Conservation (phyloP, 2,888 invertebrate genomes). For the Melikaiella ostensackeni region DNA sequence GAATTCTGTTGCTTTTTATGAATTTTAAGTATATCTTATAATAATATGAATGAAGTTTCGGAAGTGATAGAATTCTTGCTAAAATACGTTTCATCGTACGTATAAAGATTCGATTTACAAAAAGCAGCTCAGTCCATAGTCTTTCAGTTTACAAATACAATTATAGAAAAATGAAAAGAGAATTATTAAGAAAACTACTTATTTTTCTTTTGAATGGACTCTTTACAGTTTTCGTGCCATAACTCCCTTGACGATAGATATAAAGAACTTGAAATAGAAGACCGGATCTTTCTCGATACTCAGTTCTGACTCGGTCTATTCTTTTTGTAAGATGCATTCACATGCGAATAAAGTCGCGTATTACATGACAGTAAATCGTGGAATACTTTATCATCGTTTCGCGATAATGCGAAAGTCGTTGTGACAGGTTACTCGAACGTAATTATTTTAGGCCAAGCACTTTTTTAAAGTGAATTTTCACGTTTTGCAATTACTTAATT, state of each 20-base stretch:
- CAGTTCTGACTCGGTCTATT: constrained; percentile 22
- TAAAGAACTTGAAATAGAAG: neutral
- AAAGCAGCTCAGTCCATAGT: constrained; percentile 28
- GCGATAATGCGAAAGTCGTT: constrained; percentile 51
- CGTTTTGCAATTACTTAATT: constrained; percentile 5
- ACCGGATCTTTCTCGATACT: constrained; percentile 14
- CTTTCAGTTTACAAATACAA: constrained; percentile 13
- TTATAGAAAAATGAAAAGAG: constrained; percentile 15
- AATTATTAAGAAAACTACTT: neutral
- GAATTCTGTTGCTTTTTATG: neutral
- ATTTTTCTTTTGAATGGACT: neutral
- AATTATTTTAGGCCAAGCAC: neutral
- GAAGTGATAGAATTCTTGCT: constrained; percentile 3
- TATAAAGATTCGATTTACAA: neutral
- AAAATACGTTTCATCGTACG: neutral
- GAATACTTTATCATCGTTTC: constrained; percentile 34
- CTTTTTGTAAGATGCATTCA: constrained; percentile 30
- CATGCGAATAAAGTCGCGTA: constrained; percentile 49
- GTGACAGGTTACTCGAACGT: constrained; percentile 55
- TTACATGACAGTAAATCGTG: constrained; percentile 27
- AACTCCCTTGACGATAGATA: neutral
- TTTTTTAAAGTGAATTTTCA: neutral
- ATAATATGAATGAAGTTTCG: constrained; percentile 6
- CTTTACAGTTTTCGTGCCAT: neutral
- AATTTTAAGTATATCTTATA: neutral